Evolutionary conservation across 2,888 invertebrate species (phyloP), one percentile per base, ranked within the genome.

Genomic region (Eubasilissa splendida): DNA sequence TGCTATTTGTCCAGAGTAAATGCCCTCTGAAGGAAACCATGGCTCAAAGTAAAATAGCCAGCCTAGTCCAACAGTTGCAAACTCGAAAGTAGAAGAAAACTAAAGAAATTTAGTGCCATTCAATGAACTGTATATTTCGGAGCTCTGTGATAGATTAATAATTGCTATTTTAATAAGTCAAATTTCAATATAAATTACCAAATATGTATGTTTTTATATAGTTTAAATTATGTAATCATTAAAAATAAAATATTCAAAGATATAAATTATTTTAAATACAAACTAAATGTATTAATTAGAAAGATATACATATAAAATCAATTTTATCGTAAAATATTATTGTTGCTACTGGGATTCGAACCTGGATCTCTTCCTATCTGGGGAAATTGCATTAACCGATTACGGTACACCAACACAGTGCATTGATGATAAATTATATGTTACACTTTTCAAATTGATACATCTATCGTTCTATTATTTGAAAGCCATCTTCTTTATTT

Each of bases 1-100:
- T 97, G 4, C 87, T 91, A 14, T 93, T 92, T 84, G 92, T 96
- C 0, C 92, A 94, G 85, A 91, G 93, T 83, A 93, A 93, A 85
- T 94, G 94, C 84, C 90, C 91, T 0, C 12, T 70, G 22, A 82
- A 70, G 59, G 82, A 82, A n/a, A 80, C 79, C 10, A 12, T 65
- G 8, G 63, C 75, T 9, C 79, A 80, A 59, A 60, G 42, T 14
- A 82, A 82, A 54, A 82, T 82, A 52, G 73, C 73, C 12, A 80
- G 42, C 63, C 50, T 82, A 12, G 50, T 82, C 7, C 80, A 82
- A 56, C 80, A 82, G 53, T 58, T 82, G 31, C 79, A 65, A 42
- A 60, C 77, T n/a, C 54, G 75, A 70, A 82, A 82, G 31, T 82
- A 70, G 80, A 56, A 63, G 11, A 66, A 42, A 14, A n/a, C 42